Evolutionary conservation across 2,888 invertebrate genomes (phyloP), one percentile per base, ranked within the genome.

Genomic region (Nasonovia ribisnigri): DNA sequence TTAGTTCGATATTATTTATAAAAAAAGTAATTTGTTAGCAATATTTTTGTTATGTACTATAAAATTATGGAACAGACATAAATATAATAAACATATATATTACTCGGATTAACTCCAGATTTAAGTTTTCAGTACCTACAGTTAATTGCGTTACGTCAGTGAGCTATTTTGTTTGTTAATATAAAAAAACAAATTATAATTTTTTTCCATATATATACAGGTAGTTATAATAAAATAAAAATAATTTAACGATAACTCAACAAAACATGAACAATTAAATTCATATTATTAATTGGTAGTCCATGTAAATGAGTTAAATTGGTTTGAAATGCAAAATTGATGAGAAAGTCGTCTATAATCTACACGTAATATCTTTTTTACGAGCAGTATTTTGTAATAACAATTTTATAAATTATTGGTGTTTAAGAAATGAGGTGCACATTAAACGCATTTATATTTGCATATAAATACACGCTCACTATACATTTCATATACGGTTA

Each of bases 401-500:
- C 1, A 67, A 48, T 67, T 92, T 92, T 88, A 48, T 67, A 92
- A 92, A 87, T 87, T 48, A 67, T 67, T 20, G 48, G 60, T 67
- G 67, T 42, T 60, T 36, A 87, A 92, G 60, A 87, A 46, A 87
- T 36, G 86, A 60, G 92, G 87, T 48, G 46, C 86, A 92, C 42
- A 87, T 87, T 60, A 60, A 92, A 87, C 29, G 87, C 16, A 67
- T 60, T 48, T 67, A 51, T 48, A 91, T 92, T 87, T 92, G 87
- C 46, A 87, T 60, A 60, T 48, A 87, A 92, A 87, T 86, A 89
- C 43, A 67, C 29, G 67, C 48, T 46, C 43, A 54, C 26, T 57
- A 60, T 60, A 87, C 60, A 48, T 36, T 92, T 87, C 11, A 43
- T 60, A 86, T 60, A 92, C 36, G 26, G 57, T 86, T 46, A 46